Base-by-base conservation (phyloP, 1,140 invertebrate genomes). In the Macrotrachela quadricornifera region DNA sequence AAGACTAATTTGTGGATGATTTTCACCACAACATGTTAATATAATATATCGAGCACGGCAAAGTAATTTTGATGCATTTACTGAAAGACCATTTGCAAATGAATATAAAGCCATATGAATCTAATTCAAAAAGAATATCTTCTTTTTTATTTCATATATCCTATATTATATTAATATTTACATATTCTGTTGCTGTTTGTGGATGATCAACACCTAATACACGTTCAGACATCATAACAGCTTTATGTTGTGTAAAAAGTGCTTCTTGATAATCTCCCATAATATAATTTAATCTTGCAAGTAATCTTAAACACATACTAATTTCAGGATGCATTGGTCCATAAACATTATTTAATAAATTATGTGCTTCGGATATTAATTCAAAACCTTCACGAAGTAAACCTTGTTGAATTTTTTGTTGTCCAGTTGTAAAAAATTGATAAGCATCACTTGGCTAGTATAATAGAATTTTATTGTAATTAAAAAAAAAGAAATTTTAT, bases 321-420 rank as follows among this genome's bases (percentile, higher is more conserved):
- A 95, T 95, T 72, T 96, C 90, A 1, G 87, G 81, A 73, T 97
- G 92, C 83, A 96, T 87, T 0, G 90, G 85, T 6, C 91, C 91
- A 63, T 96, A 97, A 8, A 97, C 91, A 66, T 94, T 94, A 69
- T 95, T 96, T 40, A 97, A 71, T 10, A 96, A 74, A 72, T 95
- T 95, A 2, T 96, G 72, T 0, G 91, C 84, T 67, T 96, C 91
- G 54, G 79, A 86, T 54, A 96, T 92, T 1, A 94, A 70, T 61
- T 96, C 90, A 66, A 91, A 94, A 6, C 90, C 91, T 61, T 95
- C 92, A 55, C 87, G 84, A 36, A 96, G 75, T 58, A 80, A 80
- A 11, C 90, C 92, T 63, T 92, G 82, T 62, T 92, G 86, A 59
- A 95, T 95, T 70, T 95, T 96, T 57, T 75, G 81, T 71, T 96